Evolutionary conservation across 2,113 vertebrate genomes (phyloP), one percentile per base, ranked within the genome.

Genomic region (Coturnix japonica): DNA sequence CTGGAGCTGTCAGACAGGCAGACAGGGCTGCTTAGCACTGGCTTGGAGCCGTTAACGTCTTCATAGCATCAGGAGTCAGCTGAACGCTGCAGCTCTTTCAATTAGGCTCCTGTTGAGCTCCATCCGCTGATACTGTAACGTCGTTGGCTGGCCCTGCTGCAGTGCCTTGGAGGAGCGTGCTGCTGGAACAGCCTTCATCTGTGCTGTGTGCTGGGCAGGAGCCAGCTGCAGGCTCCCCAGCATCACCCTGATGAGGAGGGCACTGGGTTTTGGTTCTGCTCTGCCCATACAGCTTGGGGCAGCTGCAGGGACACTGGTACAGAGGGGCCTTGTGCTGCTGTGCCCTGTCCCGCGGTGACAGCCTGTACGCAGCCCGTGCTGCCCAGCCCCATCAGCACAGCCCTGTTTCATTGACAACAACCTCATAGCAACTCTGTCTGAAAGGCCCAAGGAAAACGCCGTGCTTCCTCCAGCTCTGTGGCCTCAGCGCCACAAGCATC

Each of bases 401-500:
- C 81, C 60, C 57, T 13, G 33, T 69, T 79, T 79, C 77, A 75
- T 87, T 85, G 94, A 89, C 63, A 84, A 17, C 54, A 26, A n/a
- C 28, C 54, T 60, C 71, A 8, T 70, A 83, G 81, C 78, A 77
- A 80, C 84, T 90, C 39, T 9, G 7, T 67, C 91, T 93, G 20
- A 5, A 71, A 66, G 91, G 81, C 94, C 89, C 86, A 82, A 39
- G 85, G 91, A 94, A 97, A 97, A 97, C 95, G 94, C 95, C 97
- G 92, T 94, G 67, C 93, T 97, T 97, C 89, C 96, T 96, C 83
- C 83, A 46, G 79, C 84, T 97, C 96, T 91, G 81, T 93, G 73
- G 95, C 79, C 79, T 87, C 93, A 60, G 7, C 59, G 60, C 65
- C 64, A 91, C 5, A 9, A 53, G 51, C 51, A 9, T 74, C 78